phyloP scores from a whole-genome alignment of 2,113 vertebrate genomes.

The Globicephala melas region DNA sequence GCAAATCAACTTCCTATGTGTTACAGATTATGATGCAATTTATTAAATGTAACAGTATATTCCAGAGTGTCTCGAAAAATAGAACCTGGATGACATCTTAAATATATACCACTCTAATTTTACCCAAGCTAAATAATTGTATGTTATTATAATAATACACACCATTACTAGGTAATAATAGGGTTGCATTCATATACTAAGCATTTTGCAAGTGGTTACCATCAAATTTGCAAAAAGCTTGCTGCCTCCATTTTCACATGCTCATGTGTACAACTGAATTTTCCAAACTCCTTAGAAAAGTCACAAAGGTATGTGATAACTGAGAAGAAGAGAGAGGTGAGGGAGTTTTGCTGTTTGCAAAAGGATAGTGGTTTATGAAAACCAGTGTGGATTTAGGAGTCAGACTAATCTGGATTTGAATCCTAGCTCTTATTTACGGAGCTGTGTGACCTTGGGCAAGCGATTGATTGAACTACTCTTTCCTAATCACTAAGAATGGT shows the following conservation, averaged over 20 bases:
- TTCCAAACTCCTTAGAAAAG: slow-evolving; percentile 33
- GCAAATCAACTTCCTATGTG: slow-evolving; percentile 19
- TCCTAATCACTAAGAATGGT: neutral
- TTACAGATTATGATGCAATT: slow-evolving; percentile 34
- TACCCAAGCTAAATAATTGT: slow-evolving; percentile 77
- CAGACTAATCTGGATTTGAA: slow-evolving; percentile 8
- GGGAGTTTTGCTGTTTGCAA: neutral
- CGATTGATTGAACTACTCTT: neutral
- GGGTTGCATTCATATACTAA: slow-evolving; percentile 65
- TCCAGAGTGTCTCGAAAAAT: slow-evolving; percentile 30
- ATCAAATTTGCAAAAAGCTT: slow-evolving; percentile 43
- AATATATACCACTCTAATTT: slow-evolving; percentile 69
- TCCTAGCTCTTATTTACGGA: neutral
- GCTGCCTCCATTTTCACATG: slow-evolving; percentile 16
- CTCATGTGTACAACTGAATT: neutral
- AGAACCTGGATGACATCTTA: slow-evolving; percentile 63
- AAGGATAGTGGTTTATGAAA: neutral
- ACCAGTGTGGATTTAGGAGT: neutral
- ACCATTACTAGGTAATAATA: slow-evolving; percentile 72
- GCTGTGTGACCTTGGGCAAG: neutral
- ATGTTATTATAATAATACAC: slow-evolving; percentile 71
- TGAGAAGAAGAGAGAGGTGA: neutral
- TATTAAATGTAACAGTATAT: slow-evolving; percentile 44
- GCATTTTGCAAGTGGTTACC: slow-evolving; percentile 65
- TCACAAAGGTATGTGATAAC: neutral